These are phyloP conservation scores for Maniola jurtina DNA, from an alignment of 1,140 invertebrate species.

Conservation along the genomic window DNA sequence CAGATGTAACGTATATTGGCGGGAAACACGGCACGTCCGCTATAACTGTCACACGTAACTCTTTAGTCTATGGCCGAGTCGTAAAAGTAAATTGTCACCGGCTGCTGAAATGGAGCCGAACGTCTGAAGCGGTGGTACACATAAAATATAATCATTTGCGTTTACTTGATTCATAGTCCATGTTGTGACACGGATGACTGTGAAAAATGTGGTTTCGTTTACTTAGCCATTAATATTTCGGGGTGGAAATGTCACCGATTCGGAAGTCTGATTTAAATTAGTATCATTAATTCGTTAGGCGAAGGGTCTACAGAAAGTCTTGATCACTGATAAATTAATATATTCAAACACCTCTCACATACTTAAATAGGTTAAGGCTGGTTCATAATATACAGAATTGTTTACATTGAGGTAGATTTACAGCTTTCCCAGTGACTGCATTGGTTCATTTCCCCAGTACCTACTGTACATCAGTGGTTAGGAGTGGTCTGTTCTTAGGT, in stretches of 20 bases:
- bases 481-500: neutral
- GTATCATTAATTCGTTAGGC: too few species aligned
- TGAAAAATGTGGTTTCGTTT: constrained; percentile 54
- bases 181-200: constrained; percentile 49
- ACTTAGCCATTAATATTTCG: constrained; percentile 23
- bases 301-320: too few species aligned
- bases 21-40: constrained; percentile 52
- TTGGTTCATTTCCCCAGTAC: neutral
- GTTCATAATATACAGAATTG: neutral
- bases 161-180: constrained; percentile 48
- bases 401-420: neutral
- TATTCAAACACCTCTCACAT: too few species aligned
- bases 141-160: constrained; percentile 55
- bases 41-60: constrained; percentile 74
- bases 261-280: too few species aligned
- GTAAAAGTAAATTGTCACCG: constrained; percentile 77
- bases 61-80: constrained; percentile 69
- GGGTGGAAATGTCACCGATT: neutral
- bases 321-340: too few species aligned
- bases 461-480: neutral
- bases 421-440: neutral
- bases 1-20: constrained; percentile 34
- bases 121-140: constrained; percentile 43
- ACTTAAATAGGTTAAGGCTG: neutral
- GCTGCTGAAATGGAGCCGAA: constrained; percentile 55